Percentiles rank a stretch among this genome's conserved stretches.
Conservation (phyloP, 1,140 invertebrate genomes). For the Pogonus chalceus region DNA sequence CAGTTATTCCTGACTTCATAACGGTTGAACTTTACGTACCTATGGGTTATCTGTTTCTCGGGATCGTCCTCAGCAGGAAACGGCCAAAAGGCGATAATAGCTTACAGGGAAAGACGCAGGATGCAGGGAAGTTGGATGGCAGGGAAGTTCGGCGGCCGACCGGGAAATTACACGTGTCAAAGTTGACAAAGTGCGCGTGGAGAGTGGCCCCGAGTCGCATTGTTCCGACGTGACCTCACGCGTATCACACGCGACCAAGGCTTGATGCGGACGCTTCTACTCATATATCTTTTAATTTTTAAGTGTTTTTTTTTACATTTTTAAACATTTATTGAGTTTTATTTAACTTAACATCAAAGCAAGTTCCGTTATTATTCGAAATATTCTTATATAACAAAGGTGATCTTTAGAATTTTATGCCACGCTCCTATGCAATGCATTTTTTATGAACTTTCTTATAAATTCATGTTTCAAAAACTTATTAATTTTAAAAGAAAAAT, state of each 20-base stretch:
- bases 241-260: not conserved
- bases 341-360: too few relatives aligned
- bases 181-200: constrained; percentile 3
- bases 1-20: too few relatives aligned
- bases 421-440: too few relatives aligned
- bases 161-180: constrained; percentile 7
- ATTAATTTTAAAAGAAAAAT: too few relatives aligned
- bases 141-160: not conserved
- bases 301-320: too few relatives aligned
- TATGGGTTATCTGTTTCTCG: constrained; percentile 1
- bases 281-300: not conserved
- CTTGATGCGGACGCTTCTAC: not conserved
- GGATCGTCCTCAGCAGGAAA: not conserved
- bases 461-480: too few relatives aligned
- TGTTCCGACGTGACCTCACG: constrained; percentile 1
- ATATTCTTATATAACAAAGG: too few relatives aligned
- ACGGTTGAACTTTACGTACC: not conserved
- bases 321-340: too few relatives aligned
- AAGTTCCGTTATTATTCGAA: too few relatives aligned
- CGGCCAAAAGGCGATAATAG: not conserved
- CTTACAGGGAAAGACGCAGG: not conserved
- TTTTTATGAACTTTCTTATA: too few relatives aligned
- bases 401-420: too few relatives aligned
- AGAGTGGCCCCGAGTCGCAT: not conserved
- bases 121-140: not conserved